These are phyloP conservation scores for Sander vitreus DNA, from an alignment of 2,113 vertebrate species.

Conservation along the genomic window DNA sequence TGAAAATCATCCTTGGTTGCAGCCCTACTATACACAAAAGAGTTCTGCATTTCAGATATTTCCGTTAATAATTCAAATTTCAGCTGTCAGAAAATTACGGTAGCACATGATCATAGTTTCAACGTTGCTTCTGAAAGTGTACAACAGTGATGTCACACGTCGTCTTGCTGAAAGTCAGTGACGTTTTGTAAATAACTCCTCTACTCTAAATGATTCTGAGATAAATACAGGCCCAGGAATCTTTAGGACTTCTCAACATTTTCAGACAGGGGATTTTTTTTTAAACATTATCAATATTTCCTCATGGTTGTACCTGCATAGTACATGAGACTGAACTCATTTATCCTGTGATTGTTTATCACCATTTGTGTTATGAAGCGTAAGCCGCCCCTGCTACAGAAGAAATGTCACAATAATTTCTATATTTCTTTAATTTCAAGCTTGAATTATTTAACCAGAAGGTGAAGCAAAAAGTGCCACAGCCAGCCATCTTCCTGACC, in stretches of 20 bases:
- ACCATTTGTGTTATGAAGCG: background rate
- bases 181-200: no score
- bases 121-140: no score
- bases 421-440: conserved; percentile 40
- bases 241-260: background rate
- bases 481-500: background rate
- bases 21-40: background rate
- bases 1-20: no score
- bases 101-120: no score
- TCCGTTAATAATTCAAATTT: background rate
- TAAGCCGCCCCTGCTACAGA: background rate
- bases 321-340: no score
- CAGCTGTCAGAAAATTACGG: background rate
- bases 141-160: no score
- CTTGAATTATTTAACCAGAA: conserved; percentile 69
- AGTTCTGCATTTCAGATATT: background rate
- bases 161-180: no score
- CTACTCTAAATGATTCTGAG: background rate
- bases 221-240: background rate
- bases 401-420: background rate
- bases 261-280: background rate
- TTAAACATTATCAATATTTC: background rate
- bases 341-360: background rate
- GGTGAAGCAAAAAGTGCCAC: conserved; percentile 23
- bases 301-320: background rate